Conservation (phyloP, 1,140 invertebrate genomes). For the Galleria mellonella region DNA sequence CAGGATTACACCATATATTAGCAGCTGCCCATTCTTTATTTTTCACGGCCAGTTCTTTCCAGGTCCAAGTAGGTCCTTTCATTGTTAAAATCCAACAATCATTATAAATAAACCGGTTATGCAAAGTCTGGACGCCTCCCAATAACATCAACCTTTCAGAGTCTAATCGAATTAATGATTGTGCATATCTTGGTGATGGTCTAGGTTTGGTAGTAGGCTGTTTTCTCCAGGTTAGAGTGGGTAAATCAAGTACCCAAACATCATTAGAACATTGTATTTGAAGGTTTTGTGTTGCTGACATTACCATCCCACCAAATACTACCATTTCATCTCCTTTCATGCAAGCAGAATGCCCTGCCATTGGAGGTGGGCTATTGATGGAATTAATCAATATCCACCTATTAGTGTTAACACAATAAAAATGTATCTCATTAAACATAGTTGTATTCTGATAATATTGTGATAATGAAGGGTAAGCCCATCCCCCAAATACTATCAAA, state of each 20-base stretch:
- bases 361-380: slow-evolving; percentile 82
- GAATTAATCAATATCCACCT: slow-evolving; percentile 87
- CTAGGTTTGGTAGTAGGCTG: slow-evolving; percentile 79
- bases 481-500: slow-evolving; percentile 95
- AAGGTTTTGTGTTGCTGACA: slow-evolving; percentile 62
- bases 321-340: slow-evolving; percentile 92
- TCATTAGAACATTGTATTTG: slow-evolving; percentile 86
- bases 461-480: slow-evolving; percentile 94
- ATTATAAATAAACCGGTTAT: slow-evolving; percentile 73
- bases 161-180: slow-evolving; percentile 87
- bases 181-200: slow-evolving; percentile 90
- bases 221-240: slow-evolving; percentile 85
- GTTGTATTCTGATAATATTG: slow-evolving; percentile 92
- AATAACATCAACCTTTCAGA: slow-evolving; percentile 82
- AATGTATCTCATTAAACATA: slow-evolving; percentile 94
- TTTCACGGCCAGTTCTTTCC: slow-evolving; percentile 85
- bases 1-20: slow-evolving; percentile 94
- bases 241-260: slow-evolving; percentile 91
- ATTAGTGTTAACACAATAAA: slow-evolving; percentile 89
- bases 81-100: slow-evolving; percentile 81
- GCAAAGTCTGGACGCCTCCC: slow-evolving; percentile 78
- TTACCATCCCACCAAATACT: slow-evolving; percentile 87
- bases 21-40: slow-evolving; percentile 86
- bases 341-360: slow-evolving; percentile 94
- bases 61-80: slow-evolving; percentile 82